These are phyloP conservation scores for Gadopsis marmoratus DNA, from an alignment of 2,797 vertebrate genomes.

Conservation along the genomic window DNA sequence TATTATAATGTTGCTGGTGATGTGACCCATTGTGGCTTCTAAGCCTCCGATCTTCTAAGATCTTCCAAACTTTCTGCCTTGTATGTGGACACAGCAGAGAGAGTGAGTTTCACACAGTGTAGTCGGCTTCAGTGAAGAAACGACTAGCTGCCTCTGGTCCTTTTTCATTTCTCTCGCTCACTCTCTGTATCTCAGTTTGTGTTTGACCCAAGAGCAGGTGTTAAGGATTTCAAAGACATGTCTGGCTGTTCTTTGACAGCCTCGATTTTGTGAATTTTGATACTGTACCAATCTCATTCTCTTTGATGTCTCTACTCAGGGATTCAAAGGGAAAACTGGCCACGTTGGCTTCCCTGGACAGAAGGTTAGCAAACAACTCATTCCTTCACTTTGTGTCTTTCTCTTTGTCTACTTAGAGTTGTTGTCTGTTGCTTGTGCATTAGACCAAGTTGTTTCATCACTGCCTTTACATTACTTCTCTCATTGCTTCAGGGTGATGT, in stretches of 20 bases:
- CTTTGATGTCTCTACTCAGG: conserved; percentile 85
- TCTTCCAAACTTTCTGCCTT: conserved; percentile 30
- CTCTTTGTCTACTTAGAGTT: neutral
- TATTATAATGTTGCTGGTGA: conserved; percentile 16
- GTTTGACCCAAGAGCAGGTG: conserved; percentile 70
- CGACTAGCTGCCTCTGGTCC: conserved; percentile 22
- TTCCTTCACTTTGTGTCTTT: conserved; percentile 20
- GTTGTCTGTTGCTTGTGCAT: conserved; percentile 15
- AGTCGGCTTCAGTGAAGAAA: conserved; percentile 35
- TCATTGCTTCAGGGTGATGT: conserved; percentile 88
- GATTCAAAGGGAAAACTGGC: conserved; percentile 96
- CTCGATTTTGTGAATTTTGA: conserved; percentile 71
- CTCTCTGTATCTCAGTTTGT: conserved; percentile 60
- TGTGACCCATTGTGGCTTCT: conserved; percentile 40
- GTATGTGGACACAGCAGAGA: conserved; percentile 5
- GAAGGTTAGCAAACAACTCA: conserved; percentile 86
- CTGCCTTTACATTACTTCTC: conserved; percentile 16
- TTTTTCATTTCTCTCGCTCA: conserved; percentile 18
- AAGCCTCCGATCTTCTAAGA: conserved; percentile 17
- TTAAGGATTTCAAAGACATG: conserved; percentile 74
- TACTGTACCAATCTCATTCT: conserved; percentile 59
- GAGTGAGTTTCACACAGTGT: conserved; percentile 23
- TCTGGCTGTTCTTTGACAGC: conserved; percentile 66
- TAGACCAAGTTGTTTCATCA: conserved; percentile 28
- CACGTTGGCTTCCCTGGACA: conserved; percentile 93